phyloP scores from a whole-genome alignment of 2,888 invertebrate genomes.

The Baccha elongata region DNA sequence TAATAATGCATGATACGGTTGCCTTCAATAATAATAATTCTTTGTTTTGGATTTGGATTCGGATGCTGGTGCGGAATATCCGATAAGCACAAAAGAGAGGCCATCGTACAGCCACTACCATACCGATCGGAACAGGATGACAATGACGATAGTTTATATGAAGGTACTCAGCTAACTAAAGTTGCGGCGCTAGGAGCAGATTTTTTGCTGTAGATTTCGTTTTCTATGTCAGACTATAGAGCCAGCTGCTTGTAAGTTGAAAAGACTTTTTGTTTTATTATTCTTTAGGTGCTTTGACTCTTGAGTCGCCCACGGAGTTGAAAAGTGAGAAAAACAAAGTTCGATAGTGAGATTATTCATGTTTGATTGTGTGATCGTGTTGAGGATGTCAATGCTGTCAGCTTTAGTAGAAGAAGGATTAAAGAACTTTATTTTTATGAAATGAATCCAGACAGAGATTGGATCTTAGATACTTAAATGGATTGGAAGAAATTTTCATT shows the following conservation, averaged over 20 bases:
- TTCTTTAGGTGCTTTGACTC: slow-evolving; percentile 54
- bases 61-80: slow-evolving; percentile 29
- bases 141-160: slow-evolving; percentile 51
- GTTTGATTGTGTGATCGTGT: slow-evolving; percentile 47
- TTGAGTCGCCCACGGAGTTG: slow-evolving; percentile 57
- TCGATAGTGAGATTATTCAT: slow-evolving; percentile 62
- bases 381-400: slow-evolving; percentile 52
- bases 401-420: slow-evolving; percentile 27
- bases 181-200: slow-evolving; percentile 13
- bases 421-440: slow-evolving; percentile 4
- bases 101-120: slow-evolving; percentile 2
- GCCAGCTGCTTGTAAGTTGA: background rate
- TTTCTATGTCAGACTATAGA: slow-evolving; percentile 60
- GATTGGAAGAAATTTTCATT: too few relatives aligned
- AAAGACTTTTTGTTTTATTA: slow-evolving; percentile 46
- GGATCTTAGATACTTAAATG: too few relatives aligned
- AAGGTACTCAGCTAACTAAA: background rate
- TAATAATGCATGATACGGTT: slow-evolving; percentile 69
- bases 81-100: slow-evolving; percentile 18
- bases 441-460: too few relatives aligned
- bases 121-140: slow-evolving; percentile 40
- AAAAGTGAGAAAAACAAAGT: slow-evolving; percentile 65
- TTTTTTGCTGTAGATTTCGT: slow-evolving; percentile 25
- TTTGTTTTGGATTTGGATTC: slow-evolving; percentile 38
- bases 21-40: slow-evolving; percentile 58